Conservation (phyloP, 2,113 vertebrate species). For the Sclerurus mexicanus region DNA sequence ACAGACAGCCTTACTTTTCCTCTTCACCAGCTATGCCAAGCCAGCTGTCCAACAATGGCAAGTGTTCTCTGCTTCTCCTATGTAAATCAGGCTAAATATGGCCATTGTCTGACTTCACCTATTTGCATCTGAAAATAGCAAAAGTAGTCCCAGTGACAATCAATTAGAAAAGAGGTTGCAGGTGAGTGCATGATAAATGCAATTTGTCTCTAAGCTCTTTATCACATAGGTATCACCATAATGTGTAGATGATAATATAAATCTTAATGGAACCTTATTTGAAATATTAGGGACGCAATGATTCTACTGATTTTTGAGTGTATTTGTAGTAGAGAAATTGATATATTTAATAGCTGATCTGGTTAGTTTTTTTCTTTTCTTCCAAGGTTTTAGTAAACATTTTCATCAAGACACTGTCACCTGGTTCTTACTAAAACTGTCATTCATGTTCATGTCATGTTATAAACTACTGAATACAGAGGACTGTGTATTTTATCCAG, state of each 20-base stretch:
- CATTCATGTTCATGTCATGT: not conserved
- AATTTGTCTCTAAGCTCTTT: not conserved
- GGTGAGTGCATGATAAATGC: not conserved
- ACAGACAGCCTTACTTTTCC: not conserved
- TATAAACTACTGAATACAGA: not conserved
- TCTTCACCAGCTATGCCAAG: not conserved
- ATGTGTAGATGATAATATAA: not conserved
- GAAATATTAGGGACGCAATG: not conserved
- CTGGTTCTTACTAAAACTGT: not conserved
- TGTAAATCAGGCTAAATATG: not conserved
- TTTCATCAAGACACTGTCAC: not conserved
- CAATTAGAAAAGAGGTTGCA: not conserved
- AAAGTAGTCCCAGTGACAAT: not conserved
- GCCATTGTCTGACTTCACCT: not conserved
- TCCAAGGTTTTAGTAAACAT: not conserved
- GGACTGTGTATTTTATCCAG: not conserved
- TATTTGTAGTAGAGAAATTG: not conserved
- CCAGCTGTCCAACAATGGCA: not conserved
- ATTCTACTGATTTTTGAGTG: not conserved
- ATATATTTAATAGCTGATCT: not conserved
- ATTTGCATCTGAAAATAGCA: not conserved
- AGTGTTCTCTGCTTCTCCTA: not conserved
- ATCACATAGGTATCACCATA: not conserved
- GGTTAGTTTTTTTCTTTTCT: not conserved
- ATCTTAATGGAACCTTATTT: not conserved